Percentiles rank a stretch among this genome's conserved stretches.
Conservation (phyloP, 92 coral and sea anemone genomes). For the Parazoanthus darwini region DNA sequence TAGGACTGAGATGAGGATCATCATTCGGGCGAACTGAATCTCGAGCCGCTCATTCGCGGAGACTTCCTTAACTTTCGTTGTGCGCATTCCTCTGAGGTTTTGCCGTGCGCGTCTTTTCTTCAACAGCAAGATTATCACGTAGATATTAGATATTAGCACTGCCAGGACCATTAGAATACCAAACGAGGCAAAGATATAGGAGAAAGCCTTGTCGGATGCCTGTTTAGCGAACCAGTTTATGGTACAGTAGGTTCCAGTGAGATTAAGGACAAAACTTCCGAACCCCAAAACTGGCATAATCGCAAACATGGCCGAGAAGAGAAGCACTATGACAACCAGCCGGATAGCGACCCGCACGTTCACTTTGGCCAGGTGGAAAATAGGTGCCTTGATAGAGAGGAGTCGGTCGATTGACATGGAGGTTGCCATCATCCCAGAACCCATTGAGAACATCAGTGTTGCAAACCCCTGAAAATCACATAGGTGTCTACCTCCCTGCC, state of each 20-base stretch:
- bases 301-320: constrained; percentile 57
- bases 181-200: constrained; percentile 65
- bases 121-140: constrained; percentile 41
- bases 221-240: constrained; percentile 72
- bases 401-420: constrained; percentile 77
- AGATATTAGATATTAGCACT: constrained; percentile 65
- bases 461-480: constrained; percentile 84
- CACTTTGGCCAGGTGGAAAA: constrained; percentile 65
- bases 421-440: constrained; percentile 76
- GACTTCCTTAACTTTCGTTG: neutral
- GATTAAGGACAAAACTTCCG: constrained; percentile 71
- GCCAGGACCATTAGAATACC: constrained; percentile 66
- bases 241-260: constrained; percentile 71
- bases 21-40: constrained; percentile 33
- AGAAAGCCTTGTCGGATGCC: constrained; percentile 56
- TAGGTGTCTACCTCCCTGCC: constrained; percentile 70
- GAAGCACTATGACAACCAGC: constrained; percentile 40
- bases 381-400: constrained; percentile 70
- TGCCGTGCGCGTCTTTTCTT: constrained; percentile 23
- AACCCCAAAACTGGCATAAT: constrained; percentile 67
- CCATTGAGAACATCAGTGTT: constrained; percentile 62
- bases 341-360: constrained; percentile 52
- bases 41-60: constrained; percentile 39
- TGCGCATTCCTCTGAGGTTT: constrained; percentile 30
- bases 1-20: constrained; percentile 27